Base-by-base conservation (phyloP, 2,797 vertebrate species). In the Prionace glauca region DNA sequence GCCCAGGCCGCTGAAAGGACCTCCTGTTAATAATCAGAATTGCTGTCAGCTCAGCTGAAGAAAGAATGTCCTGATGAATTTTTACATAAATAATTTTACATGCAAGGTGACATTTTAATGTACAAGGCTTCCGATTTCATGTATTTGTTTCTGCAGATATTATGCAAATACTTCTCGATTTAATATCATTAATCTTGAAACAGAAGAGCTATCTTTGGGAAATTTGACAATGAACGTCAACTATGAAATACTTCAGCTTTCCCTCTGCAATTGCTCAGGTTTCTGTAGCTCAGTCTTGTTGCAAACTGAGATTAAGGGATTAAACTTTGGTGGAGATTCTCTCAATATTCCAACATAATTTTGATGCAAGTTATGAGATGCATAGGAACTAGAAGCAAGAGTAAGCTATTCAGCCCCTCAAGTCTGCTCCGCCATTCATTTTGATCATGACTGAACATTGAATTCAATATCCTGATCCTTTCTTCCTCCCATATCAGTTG, bases 1-100 rank as follows among this genome's bases (percentile, higher is more conserved):
- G 41, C 99, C 99, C 5, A 99, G 97, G 72, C 99, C 99, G 0
- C 99, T 99, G 97, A 99, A 99, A 0, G 99, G 99, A 96, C 99
- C 99, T 95, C 99, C 99, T 99, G 96, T 29, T 60, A 77, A 95
- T 18, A 36, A 77, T 74, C 22, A 94, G 41, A 92, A 92, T 92
- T 69, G n/a, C 36, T 36, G n/a, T 92, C 65, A 92, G 65, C n/a
- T 92, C 22, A 36, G 62, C 41, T 24, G 90, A 92, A 41, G 36
- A 62, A 69, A 32, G 18, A 69, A 69, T 41, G 20, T 41, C n/a
- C 65, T 92, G n/a, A 92, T 92, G 14, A 92, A 41, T 24, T 69
- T 92, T 92, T 92, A 41, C n/a, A 92, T 24, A 67, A 41, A 41
- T 41, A 67, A 5, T 36, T 65, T 67, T 67, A 67, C 18, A 41